phyloP scores from a whole-genome alignment of 2,113 vertebrate genomes.

The Passer domesticus region DNA sequence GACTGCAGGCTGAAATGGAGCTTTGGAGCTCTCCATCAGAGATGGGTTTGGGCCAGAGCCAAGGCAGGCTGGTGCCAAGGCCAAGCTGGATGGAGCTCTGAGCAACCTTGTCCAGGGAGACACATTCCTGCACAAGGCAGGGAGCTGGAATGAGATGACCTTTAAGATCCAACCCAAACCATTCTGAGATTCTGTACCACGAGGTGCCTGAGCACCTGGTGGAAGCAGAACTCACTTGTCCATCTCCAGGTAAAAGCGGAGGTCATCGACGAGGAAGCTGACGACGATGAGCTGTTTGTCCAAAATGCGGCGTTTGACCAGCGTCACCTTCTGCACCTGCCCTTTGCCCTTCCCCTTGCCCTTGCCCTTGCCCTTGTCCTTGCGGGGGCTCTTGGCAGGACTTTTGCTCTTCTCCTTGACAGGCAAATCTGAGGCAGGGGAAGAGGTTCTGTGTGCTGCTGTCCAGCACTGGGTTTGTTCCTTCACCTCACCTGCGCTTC shows the following conservation, averaged over 20 bases:
- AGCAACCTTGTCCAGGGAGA: neutral
- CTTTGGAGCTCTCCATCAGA: neutral
- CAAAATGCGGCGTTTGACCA: constrained; percentile 39
- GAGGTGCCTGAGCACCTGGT: neutral
- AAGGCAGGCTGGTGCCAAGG: neutral
- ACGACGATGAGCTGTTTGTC: constrained; percentile 31
- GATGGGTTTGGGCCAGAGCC: neutral
- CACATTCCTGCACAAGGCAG: neutral
- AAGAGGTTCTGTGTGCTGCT: neutral
- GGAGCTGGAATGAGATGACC: neutral
- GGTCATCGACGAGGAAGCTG: constrained; percentile 67
- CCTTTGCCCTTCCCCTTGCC: neutral
- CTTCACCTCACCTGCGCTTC: neutral
- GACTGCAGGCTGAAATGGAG: neutral
- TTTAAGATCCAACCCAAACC: neutral
- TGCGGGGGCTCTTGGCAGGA: accelerated
- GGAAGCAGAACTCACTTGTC: constrained; percentile 57
- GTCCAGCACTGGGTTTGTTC: neutral
- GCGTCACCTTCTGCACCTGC: accelerated
- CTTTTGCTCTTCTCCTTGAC: neutral
- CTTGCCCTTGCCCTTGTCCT: neutral
- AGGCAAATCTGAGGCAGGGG: constrained; percentile 38
- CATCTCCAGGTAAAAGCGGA: constrained; percentile 74
- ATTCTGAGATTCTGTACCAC: neutral
- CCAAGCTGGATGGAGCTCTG: neutral